Evolutionary conservation across 37 sponge, comb jelly and placozoan genomes (phyloP), one percentile per base, ranked within the genome.

Genomic region (Haliclona indistincta): DNA sequence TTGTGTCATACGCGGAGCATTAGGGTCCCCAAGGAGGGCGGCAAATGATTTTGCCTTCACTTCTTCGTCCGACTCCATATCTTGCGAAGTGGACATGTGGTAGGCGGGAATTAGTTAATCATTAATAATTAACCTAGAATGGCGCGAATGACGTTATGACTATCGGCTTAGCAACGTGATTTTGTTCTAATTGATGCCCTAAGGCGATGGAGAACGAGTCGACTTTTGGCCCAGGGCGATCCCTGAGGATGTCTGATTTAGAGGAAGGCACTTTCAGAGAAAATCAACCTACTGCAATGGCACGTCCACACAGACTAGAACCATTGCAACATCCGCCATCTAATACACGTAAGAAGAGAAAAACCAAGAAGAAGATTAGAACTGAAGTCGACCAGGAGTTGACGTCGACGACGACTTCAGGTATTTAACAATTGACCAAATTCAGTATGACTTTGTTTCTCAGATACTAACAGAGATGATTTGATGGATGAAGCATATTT

Each of bases 211-310:
- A n/a, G n/a, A n/a, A n/a, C n/a, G n/a, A n/a, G n/a, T n/a, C n/a
- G n/a, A n/a, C n/a, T n/a, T n/a, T n/a, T n/a, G n/a, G n/a, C n/a
- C n/a, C n/a, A n/a, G n/a, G n/a, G n/a, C n/a, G 79, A 10, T 45
- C 79, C 30, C 56, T 78, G 33, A 25, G 30, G 1, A 36, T 78
- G 35, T 78, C 79, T 2, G 79, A 78, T 34, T 43, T 78, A 43
- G 77, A 49, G n/a, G n/a, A n/a, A n/a, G n/a, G n/a, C n/a, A n/a
- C n/a, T n/a, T n/a, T n/a, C n/a, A n/a, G n/a, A n/a, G n/a, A n/a
- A n/a, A n/a, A n/a, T n/a, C n/a, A n/a, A n/a, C n/a, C 4, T 23
- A 43, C 68, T 34, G 11, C 37, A 67, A 44, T 7, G 61, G 11
- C 52, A 49, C 8, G 61, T 5, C 61, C 61, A 7, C 61, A 58